phyloP scores from a whole-genome alignment of 2,888 invertebrate genomes.

The Melipona bicolor region DNA sequence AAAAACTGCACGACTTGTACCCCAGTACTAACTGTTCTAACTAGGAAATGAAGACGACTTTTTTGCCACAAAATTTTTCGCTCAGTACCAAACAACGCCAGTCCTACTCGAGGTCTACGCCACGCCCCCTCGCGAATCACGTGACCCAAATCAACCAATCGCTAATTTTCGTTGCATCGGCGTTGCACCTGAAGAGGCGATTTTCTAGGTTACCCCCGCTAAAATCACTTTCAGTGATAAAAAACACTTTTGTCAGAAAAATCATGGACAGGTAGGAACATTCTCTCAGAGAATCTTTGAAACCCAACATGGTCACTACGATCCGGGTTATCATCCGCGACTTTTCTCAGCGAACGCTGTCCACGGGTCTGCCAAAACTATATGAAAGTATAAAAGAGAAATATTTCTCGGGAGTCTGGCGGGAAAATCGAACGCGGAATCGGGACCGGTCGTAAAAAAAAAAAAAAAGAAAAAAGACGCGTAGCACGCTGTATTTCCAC shows the following conservation, averaged over 20 bases:
- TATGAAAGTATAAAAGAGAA: background rate
- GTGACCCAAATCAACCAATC: no score
- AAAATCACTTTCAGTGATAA: no score
- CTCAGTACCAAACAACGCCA: no score
- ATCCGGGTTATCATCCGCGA: background rate
- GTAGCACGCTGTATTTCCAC: background rate
- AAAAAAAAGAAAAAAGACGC: background rate
- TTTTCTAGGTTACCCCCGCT: no score
- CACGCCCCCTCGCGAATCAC: no score
- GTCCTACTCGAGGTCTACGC: no score
- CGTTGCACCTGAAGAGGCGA: no score
- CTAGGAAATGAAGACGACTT: no score
- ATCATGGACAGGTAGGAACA: background rate
- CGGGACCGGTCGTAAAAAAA: background rate
- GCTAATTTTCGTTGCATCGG: no score
- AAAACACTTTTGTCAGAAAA: background rate
- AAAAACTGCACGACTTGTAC: no score
- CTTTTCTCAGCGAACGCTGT: background rate
- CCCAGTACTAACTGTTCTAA: no score
- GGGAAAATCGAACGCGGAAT: slow-evolving; percentile 10
- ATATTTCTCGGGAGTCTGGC: background rate
- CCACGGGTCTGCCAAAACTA: background rate
- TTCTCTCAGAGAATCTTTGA: background rate
- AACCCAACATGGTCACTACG: background rate
- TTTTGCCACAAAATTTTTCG: no score